Conservation (phyloP, 1,140 invertebrate species). For the Drosophila bocki region DNA sequence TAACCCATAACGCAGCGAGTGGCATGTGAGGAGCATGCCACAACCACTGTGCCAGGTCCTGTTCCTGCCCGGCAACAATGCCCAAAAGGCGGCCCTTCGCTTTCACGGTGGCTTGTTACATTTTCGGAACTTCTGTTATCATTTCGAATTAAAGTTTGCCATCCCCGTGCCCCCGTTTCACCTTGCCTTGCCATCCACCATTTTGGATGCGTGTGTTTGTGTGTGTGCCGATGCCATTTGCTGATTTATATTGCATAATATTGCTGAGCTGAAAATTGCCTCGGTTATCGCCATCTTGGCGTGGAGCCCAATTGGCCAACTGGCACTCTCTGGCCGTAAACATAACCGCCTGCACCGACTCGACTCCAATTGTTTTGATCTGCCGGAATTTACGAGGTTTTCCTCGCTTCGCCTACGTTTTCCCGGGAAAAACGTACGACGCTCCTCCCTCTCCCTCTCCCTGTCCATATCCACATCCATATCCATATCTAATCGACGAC, state of each 20-base stretch:
- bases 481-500: slow-evolving; percentile 63
- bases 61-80: slow-evolving; percentile 2
- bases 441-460: slow-evolving; percentile 14
- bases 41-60: slow-evolving; percentile 43
- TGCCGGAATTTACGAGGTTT: slow-evolving; percentile 66
- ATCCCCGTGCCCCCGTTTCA: slow-evolving; percentile 22
- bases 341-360: slow-evolving; percentile 61
- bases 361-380: slow-evolving; percentile 73
- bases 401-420: slow-evolving; percentile 10
- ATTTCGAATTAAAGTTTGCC: slow-evolving; percentile 74
- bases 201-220: slow-evolving; percentile 9
- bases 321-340: slow-evolving; percentile 56
- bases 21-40: slow-evolving; percentile 2
- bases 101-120: slow-evolving; percentile 74
- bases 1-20: slow-evolving; percentile 11
- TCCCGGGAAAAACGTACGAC: slow-evolving; percentile 30
- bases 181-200: slow-evolving; percentile 40
- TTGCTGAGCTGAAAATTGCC: slow-evolving; percentile 69
- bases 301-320: slow-evolving; percentile 65
- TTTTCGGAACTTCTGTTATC: slow-evolving; percentile 77
- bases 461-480: slow-evolving; percentile 50
- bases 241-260: slow-evolving; percentile 83
- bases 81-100: slow-evolving; percentile 30
- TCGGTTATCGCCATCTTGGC: slow-evolving; percentile 56
- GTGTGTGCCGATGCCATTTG: slow-evolving; percentile 64